These are phyloP conservation scores for Drosophila phalerata DNA, from an alignment of 2,888 invertebrate genomes.

Conservation along the genomic window DNA sequence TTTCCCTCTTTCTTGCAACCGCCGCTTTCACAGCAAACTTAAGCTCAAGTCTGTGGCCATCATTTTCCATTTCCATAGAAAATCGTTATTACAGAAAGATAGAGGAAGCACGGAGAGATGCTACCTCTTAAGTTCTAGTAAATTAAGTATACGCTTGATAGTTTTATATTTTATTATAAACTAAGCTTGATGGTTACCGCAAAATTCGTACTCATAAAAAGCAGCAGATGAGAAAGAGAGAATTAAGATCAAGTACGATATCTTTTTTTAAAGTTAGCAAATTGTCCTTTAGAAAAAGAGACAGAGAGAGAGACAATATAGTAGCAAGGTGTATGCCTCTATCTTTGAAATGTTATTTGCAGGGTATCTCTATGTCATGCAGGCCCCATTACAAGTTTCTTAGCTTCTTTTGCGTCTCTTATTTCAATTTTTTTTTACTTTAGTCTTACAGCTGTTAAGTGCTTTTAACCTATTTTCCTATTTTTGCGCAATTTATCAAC, in stretches of 20 bases:
- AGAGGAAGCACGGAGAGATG: neutral
- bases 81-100: neutral
- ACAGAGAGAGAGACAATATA: neutral
- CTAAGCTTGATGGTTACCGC: neutral
- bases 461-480: conserved; percentile 76
- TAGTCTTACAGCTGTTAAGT: conserved; percentile 57
- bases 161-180: neutral
- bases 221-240: neutral
- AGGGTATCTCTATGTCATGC: conserved; percentile 5
- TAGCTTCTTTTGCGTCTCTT: conserved; percentile 7
- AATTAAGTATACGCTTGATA: conserved; percentile 8
- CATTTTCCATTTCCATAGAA: conserved; percentile 23
- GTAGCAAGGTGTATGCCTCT: neutral
- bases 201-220: neutral
- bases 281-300: no score
- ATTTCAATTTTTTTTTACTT: conserved; percentile 18
- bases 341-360: neutral
- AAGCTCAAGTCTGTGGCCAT: conserved; percentile 22
- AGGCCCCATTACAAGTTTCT: neutral
- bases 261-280: no score
- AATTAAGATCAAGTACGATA: neutral
- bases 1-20: neutral
- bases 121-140: conserved; percentile 5
- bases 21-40: conserved; percentile 1
- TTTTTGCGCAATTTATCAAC: conserved; percentile 74